Evolutionary conservation across 35 echinoderm and acorn worm species (phyloP).

Genomic region (Heliocidaris erythrogramma): DNA sequence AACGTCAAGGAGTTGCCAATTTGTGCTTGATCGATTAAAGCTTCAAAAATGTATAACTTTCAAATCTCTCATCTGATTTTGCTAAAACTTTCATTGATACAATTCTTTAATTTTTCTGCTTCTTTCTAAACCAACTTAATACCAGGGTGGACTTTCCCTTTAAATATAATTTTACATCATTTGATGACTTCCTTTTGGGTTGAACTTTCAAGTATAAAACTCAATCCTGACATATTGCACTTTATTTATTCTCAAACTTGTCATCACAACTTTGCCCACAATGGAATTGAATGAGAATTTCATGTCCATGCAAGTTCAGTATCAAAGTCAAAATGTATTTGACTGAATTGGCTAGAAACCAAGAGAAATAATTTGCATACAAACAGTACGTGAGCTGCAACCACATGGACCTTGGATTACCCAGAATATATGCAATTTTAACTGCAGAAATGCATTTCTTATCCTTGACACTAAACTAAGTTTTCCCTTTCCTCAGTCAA

Average conservation of each 20-base stretch:
- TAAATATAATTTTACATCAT: neutral
- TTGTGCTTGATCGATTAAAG: too few species aligned
- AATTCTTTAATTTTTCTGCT: too few species aligned
- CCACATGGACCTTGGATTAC: neutral
- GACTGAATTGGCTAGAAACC: neutral
- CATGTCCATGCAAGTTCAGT: neutral
- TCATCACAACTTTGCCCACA: too few species aligned
- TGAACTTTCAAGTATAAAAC: neutral
- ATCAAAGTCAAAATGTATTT: neutral
- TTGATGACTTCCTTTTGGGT: neutral
- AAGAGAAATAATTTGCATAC: constrained; percentile 38
- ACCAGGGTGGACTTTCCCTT: too few species aligned
- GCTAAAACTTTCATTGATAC: too few species aligned
- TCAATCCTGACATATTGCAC: neutral
- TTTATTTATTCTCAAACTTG: neutral
- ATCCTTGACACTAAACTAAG: neutral
- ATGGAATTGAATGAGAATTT: neutral
- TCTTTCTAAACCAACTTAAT: too few species aligned
- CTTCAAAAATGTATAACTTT: too few species aligned
- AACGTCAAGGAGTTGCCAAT: too few species aligned
- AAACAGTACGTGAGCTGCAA: constrained; percentile 13
- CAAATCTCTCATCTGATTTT: too few species aligned
- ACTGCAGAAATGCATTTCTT: neutral
- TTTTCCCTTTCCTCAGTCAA: neutral
- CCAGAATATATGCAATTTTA: neutral